phyloP scores from a whole-genome alignment of 2,797 vertebrate genomes.

The Xerus rutilus region DNA sequence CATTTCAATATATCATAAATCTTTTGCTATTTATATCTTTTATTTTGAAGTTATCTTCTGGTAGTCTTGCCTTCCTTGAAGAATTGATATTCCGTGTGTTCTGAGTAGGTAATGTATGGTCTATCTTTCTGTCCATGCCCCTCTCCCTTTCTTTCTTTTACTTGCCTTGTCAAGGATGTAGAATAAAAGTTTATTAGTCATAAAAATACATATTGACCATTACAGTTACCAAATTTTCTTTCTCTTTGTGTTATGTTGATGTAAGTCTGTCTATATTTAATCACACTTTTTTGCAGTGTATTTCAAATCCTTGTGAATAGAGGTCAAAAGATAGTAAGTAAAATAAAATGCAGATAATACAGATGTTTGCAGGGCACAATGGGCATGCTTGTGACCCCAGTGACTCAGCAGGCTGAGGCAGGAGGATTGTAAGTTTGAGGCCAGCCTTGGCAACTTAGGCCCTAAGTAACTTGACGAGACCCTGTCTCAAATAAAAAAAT shows the following conservation, averaged over 20 bases:
- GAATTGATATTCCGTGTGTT: neutral
- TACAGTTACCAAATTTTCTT: conserved; percentile 1
- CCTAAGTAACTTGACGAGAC: too few species aligned
- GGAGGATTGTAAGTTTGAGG: too few species aligned
- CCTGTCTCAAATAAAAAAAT: too few species aligned
- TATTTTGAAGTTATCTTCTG: conserved; percentile 29
- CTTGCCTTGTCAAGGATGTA: neutral
- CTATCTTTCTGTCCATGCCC: neutral
- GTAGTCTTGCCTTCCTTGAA: neutral
- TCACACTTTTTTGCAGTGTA: neutral
- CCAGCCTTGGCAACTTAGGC: too few species aligned
- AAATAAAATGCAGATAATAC: neutral
- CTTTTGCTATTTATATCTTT: conserved; percentile 39
- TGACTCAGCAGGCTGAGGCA: too few species aligned
- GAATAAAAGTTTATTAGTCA: neutral
- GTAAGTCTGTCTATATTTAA: neutral
- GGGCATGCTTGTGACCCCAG: too few species aligned
- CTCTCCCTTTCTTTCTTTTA: neutral
- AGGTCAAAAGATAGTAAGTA: conserved; percentile 21
- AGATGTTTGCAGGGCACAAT: neutral
- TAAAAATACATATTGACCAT: neutral
- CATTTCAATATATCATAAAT: neutral
- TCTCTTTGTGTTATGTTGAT: conserved; percentile 17
- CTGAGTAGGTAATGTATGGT: neutral
- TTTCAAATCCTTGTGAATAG: neutral